Evolutionary conservation across 2,888 invertebrate genomes (phyloP), one percentile per base, ranked within the genome.

Genomic region (Ligdia adustata): DNA sequence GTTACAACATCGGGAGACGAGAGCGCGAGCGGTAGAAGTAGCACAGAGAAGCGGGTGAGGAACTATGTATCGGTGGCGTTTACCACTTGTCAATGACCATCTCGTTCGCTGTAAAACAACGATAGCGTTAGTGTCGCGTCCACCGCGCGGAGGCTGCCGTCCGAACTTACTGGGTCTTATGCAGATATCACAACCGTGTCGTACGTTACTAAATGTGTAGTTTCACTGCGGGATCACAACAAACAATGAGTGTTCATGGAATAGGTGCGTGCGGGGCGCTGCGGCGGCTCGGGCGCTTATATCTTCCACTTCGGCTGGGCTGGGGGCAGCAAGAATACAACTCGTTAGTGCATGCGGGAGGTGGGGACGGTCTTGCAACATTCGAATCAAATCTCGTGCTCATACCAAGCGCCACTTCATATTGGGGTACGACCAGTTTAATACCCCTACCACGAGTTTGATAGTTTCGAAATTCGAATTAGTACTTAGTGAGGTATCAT

Each of bases 61-160:
- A 83, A 84, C 85, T 85, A 83, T 22, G 83, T 74, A 71, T 72
- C 76, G 78, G 84, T 88, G 87, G 86, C 75, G 82, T 80, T 90
- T 92, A 91, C 93, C 93, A 94, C 91, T 92, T 93, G 92, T 93
- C 92, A 91, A 92, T 78, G 90, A 94, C 93, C 88, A 84, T 89
- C 80, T 94, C 94, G 91, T 93, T 92, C 92, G 91, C 94, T 94
- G 93, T 79, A 93, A 93, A 90, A 90, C 77, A 90, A 88, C 79
- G 82, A 66, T 74, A 82, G 75, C 64, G 83, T 87, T 89, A 87
- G 81, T 79, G 76, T 71, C 52, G 69, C 64, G 69, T 64, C 77
- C 78, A 63, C 69, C 78, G 79, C 69, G 72, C 81, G 80, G 72
- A 66, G 72, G 74, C 69, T 66, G 78, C 78, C 78, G 77, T 75